Conservation (phyloP, 2,888 invertebrate genomes). For the Campoplex nolae region DNA sequence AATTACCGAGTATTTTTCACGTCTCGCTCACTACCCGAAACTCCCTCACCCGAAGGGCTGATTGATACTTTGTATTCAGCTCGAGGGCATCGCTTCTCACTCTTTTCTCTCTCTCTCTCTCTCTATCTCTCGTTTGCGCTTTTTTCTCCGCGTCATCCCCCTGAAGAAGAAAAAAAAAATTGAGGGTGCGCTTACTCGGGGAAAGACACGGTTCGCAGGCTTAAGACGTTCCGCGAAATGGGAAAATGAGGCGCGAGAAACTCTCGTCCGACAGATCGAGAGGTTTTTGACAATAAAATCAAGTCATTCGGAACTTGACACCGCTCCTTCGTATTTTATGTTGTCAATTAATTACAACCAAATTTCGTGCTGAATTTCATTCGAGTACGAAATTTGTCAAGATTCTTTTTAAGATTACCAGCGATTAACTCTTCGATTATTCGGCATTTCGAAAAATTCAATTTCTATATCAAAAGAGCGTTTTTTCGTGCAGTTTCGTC, state of each 20-base stretch:
- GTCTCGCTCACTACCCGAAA: slow-evolving; percentile 73
- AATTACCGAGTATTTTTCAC: slow-evolving; percentile 83
- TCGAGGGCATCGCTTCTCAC: slow-evolving; percentile 69
- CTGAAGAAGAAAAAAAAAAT: slow-evolving; percentile 53
- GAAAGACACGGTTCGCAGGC: slow-evolving; percentile 63
- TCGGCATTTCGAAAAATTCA: not conserved
- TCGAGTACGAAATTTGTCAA: not conserved
- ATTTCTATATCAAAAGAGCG: not conserved
- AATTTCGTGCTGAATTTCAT: not conserved
- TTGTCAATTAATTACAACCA: slow-evolving; percentile 27
- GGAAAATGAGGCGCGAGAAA: slow-evolving; percentile 25
- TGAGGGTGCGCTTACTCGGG: slow-evolving; percentile 59
- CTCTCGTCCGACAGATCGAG: slow-evolving; percentile 58
- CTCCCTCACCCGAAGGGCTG: slow-evolving; percentile 76
- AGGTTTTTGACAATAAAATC: slow-evolving; percentile 58
- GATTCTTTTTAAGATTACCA: not conserved
- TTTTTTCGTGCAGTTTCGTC: not conserved
- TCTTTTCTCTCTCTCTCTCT: slow-evolving; percentile 23
- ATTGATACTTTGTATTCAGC: slow-evolving; percentile 84
- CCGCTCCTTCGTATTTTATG: slow-evolving; percentile 8
- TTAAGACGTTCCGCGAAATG: slow-evolving; percentile 47
- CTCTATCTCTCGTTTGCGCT: slow-evolving; percentile 29
- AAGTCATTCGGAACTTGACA: slow-evolving; percentile 48
- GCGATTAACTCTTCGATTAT: not conserved
- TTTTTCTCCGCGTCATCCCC: slow-evolving; percentile 58